phyloP scores from a whole-genome alignment of 2,113 vertebrate species.

The Dasyprocta punctata region DNA sequence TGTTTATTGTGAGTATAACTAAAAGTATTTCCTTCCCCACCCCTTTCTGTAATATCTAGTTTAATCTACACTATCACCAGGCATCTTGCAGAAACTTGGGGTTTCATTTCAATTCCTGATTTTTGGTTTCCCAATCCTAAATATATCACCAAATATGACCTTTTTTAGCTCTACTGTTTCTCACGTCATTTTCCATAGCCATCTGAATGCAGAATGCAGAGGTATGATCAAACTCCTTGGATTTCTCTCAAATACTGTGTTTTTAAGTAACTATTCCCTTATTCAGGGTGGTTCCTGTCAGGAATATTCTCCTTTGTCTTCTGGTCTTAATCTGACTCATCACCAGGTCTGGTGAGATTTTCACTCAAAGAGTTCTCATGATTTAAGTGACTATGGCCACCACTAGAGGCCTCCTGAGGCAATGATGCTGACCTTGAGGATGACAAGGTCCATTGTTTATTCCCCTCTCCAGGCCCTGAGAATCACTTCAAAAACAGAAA shows the following conservation, averaged over 20 bases:
- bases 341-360: neutral
- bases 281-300: fast-evolving
- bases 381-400: neutral
- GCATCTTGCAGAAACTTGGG: neutral
- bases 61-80: neutral
- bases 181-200: neutral
- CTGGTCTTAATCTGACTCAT: neutral
- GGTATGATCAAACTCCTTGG: neutral
- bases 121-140: neutral
- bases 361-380: neutral
- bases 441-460: neutral
- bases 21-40: neutral
- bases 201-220: neutral
- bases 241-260: neutral
- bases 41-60: neutral
- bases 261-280: neutral
- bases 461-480: neutral
- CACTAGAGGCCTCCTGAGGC: neutral
- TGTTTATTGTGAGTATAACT: neutral
- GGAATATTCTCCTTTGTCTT: neutral
- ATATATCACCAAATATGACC: neutral
- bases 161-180: neutral
- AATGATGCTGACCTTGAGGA: neutral
- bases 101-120: neutral
- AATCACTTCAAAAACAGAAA: neutral